Conservation (phyloP, 2,888 invertebrate genomes). For the Euzetes globulus region DNA sequence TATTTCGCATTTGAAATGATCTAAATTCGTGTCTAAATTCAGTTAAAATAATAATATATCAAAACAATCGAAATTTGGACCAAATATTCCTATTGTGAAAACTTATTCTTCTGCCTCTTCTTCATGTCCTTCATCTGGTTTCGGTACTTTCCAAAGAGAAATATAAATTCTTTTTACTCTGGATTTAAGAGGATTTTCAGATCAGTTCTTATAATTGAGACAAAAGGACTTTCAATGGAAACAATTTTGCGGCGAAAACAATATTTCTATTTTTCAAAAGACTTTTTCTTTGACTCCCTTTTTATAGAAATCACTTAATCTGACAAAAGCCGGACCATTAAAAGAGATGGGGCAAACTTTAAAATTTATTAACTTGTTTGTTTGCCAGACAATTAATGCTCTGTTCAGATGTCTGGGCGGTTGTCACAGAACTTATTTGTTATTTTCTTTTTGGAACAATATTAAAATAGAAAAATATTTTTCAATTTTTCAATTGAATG, state of each 20-base stretch:
- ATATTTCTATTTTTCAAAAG: too few relatives aligned
- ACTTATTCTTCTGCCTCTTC: neutral
- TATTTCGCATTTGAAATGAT: neutral
- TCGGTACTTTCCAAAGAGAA: neutral
- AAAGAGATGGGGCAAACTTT: too few relatives aligned
- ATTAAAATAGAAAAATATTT: neutral
- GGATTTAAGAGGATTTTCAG: neutral
- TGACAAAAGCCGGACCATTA: too few relatives aligned
- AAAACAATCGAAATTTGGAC: conserved; percentile 7
- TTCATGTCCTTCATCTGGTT: neutral
- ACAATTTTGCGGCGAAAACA: too few relatives aligned
- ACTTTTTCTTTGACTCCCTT: too few relatives aligned
- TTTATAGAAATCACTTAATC: too few relatives aligned
- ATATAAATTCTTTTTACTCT: neutral
- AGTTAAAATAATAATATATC: neutral
- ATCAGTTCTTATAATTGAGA: too few relatives aligned
- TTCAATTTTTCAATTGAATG: neutral
- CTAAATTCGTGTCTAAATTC: neutral
- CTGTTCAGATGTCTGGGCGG: neutral
- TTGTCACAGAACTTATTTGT: neutral
- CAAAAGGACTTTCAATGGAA: too few relatives aligned
- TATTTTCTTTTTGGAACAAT: neutral
- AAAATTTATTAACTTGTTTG: too few relatives aligned
- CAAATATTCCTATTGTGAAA: conserved; percentile 12
- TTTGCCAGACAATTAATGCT: too few relatives aligned